Percentiles rank a stretch among this genome's conserved stretches.
Conservation (phyloP, 2,113 vertebrate genomes). For the Phycodurus eques region DNA sequence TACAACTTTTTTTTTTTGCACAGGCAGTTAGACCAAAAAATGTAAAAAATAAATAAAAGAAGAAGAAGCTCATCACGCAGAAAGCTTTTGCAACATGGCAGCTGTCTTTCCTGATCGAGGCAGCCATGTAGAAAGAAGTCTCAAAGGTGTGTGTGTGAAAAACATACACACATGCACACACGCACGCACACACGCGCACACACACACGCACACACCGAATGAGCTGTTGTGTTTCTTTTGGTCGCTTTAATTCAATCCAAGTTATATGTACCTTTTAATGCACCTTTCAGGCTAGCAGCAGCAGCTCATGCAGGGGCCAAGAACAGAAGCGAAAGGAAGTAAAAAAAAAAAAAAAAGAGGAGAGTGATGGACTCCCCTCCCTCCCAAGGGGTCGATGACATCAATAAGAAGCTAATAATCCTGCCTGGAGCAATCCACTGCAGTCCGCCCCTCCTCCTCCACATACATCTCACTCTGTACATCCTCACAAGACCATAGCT, state of each 20-base stretch:
- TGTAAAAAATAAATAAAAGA: conserved; percentile 13
- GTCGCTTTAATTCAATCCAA: conserved; percentile 58
- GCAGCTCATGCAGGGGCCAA: conserved; percentile 37
- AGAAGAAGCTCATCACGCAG: conserved; percentile 41
- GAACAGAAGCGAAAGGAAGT: conserved; percentile 36
- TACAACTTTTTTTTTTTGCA: conserved; percentile 21
- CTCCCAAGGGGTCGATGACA: conserved; percentile 68
- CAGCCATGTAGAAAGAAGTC: conserved; percentile 53
- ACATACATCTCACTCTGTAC: conserved; percentile 47
- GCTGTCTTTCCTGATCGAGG: conserved; percentile 54
- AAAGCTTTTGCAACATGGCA: conserved; percentile 61
- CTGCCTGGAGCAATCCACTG: conserved; percentile 58
- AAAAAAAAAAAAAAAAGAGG: conserved; percentile 44
- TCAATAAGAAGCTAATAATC: conserved; percentile 75
- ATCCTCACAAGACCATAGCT: conserved; percentile 49
- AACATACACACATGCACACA: conserved; percentile 17
- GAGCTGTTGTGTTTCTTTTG: conserved; percentile 33
- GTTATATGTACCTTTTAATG: conserved; percentile 25
- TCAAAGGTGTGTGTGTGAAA: conserved; percentile 29
- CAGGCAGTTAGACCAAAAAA: conserved; percentile 6
- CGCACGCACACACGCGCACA: conserved; percentile 20
- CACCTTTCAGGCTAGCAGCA: conserved; percentile 46
- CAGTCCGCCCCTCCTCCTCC: conserved; percentile 57
- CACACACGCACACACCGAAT: background rate
- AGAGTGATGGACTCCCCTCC: conserved; percentile 59